These are phyloP conservation scores for Rhimphoctona megacephalus DNA, from an alignment of 2,888 invertebrate genomes.

Conservation along the genomic window DNA sequence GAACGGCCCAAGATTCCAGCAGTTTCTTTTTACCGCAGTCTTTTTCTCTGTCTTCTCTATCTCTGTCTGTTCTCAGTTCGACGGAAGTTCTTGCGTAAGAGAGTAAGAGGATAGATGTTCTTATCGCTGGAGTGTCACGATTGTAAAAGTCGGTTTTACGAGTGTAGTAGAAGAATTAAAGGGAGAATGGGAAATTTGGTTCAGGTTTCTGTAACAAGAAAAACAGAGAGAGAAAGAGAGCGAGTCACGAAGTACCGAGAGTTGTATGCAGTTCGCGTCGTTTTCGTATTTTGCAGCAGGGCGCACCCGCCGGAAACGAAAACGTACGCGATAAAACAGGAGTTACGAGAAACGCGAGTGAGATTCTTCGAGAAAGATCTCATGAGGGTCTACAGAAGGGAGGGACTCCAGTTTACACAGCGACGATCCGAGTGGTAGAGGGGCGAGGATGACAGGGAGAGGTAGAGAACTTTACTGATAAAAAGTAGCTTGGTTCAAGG, in stretches of 20 bases:
- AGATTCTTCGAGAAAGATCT: slow-evolving; percentile 54
- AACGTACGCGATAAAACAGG: slow-evolving; percentile 78
- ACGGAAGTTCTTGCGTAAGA: slow-evolving; percentile 2
- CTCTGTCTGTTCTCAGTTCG: neutral
- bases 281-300: slow-evolving; percentile 76
- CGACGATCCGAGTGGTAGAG: slow-evolving; percentile 21
- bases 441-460: slow-evolving; percentile 19
- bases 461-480: slow-evolving; percentile 31
- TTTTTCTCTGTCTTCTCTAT: slow-evolving; percentile 24
- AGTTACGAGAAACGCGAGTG: slow-evolving; percentile 73
- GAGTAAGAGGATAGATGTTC: slow-evolving; percentile 68
- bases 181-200: slow-evolving; percentile 56
- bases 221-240: slow-evolving; percentile 11
- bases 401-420: slow-evolving; percentile 31
- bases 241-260: slow-evolving; percentile 47
- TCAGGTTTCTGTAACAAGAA: slow-evolving; percentile 48
- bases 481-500: slow-evolving; percentile 13
- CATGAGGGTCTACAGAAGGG: slow-evolving; percentile 14
- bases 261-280: slow-evolving; percentile 56
- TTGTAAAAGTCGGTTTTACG: slow-evolving; percentile 80
- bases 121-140: slow-evolving; percentile 75
- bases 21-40: slow-evolving; percentile 33
- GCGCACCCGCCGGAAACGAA: slow-evolving; percentile 76
- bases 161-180: slow-evolving; percentile 72
- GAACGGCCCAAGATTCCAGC: slow-evolving; percentile 21